These are phyloP conservation scores for Polydrusus pterygomalis DNA, from an alignment of 2,888 invertebrate genomes.

Conservation along the genomic window DNA sequence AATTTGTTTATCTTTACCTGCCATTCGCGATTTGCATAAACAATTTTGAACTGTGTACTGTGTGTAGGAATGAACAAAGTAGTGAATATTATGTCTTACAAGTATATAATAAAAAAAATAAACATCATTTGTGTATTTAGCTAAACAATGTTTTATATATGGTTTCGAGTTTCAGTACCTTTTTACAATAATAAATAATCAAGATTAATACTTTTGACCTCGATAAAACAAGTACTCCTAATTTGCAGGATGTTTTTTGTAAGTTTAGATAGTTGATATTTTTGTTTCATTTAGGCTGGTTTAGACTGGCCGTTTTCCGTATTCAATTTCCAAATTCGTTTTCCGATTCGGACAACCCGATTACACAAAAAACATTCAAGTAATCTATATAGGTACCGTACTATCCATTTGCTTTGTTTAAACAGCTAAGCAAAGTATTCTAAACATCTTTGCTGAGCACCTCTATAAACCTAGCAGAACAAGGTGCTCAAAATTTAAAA, in stretches of 20 bases:
- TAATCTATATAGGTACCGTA: too few relatives aligned
- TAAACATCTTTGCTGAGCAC: too few relatives aligned
- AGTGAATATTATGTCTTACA: slow-evolving; percentile 3
- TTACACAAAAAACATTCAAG: too few relatives aligned
- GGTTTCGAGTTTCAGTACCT: slow-evolving; percentile 32
- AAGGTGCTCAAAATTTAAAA: too few relatives aligned
- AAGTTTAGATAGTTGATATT: background rate
- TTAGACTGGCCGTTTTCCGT: too few relatives aligned
- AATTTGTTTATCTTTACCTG: slow-evolving; percentile 26
- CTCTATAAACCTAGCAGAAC: too few relatives aligned
- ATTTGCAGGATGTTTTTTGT: slow-evolving; percentile 27
- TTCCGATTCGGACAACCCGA: too few relatives aligned
- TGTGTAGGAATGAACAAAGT: slow-evolving; percentile 21
- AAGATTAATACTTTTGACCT: slow-evolving; percentile 46
- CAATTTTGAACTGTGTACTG: slow-evolving; percentile 21
- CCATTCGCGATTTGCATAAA: slow-evolving; percentile 27
- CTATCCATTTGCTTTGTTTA: too few relatives aligned
- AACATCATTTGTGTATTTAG: slow-evolving; percentile 27
- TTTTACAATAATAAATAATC: slow-evolving; percentile 33
- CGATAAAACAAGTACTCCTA: slow-evolving; percentile 33
- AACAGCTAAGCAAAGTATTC: too few relatives aligned
- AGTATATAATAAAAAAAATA: slow-evolving; percentile 13
- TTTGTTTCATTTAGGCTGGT: background rate
- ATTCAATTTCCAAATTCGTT: too few relatives aligned
- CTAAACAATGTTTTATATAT: slow-evolving; percentile 21